Evolutionary conservation across 2,888 invertebrate species (phyloP), one percentile per base, ranked within the genome.

Genomic region (Antheraea assamensis): DNA sequence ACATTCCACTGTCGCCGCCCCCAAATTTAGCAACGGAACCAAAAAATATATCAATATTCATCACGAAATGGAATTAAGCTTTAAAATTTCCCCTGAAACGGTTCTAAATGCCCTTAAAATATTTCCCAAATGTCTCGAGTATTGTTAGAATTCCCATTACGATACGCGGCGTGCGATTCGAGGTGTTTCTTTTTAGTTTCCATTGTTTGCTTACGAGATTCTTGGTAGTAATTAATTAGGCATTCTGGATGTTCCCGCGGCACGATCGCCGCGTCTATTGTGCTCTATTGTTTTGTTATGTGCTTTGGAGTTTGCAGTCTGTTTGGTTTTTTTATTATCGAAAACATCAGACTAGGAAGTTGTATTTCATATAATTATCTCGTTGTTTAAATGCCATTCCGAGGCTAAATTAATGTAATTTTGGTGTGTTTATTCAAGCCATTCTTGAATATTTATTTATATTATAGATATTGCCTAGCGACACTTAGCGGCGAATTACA

Each of bases 111-210:
- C 78, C 73, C 76, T 71, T 72, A 76, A 77, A 77, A 78, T 81
- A 82, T 82, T 78, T 78, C 71, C 73, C 72, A 78, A 80, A 78
- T 81, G 73, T 71, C 73, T 70, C 42, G 72, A 75, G 74, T 79
- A 74, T 82, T 78, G 82, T 78, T 80, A 82, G 77, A 83, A 83
- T 79, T 61, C 77, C 72, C 79, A 81, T 81, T 78, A 78, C 72
- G 74, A 81, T 79, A 78, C 77, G 76, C 77, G 68, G 31, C 31
- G 68, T 74, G 73, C 70, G 71, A 71, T 71, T 52, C 64, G 73
- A 68, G 71, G 35, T 8, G 72, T 76, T 82, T 82, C 76, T 82
- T 82, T 76, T 68, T 66, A 73, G 55, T 27, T 61, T 15, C 80
- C 74, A 79, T 81, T 81, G 80, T 82, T 77, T 71, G 66, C 70